These are phyloP conservation scores for Palaemon carinicauda DNA, from an alignment of 1,140 invertebrate genomes.

Conservation along the genomic window DNA sequence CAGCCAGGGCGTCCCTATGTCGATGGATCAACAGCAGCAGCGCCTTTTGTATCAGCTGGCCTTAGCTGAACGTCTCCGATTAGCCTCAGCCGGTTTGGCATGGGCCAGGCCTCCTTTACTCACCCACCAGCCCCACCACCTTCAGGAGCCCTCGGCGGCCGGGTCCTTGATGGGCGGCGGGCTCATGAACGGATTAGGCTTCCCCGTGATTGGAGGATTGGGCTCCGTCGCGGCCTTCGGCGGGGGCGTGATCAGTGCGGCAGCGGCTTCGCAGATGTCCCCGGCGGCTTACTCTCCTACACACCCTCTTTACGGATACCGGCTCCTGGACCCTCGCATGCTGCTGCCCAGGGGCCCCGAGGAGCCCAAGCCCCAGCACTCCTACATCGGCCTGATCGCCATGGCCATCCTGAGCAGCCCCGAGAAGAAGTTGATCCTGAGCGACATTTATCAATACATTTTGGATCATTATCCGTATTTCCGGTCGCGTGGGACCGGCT, in stretches of 20 bases:
- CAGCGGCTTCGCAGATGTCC: conserved; percentile 3
- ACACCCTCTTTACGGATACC: conserved; percentile 56
- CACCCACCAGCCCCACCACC: conserved; percentile 6
- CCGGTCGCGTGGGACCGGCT: conserved; percentile 90
- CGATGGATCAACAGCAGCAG: conserved; percentile 57
- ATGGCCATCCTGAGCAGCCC: conserved; percentile 95
- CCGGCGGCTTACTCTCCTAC: background rate
- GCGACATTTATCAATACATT: conserved; percentile 99
- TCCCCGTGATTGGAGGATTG: conserved; percentile 10
- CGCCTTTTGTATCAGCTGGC: conserved; percentile 58
- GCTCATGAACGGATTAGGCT: background rate
- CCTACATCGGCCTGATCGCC: conserved; percentile 95
- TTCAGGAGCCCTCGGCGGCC: background rate
- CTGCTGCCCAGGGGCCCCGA: conserved; percentile 66
- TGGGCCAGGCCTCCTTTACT: conserved; percentile 35
- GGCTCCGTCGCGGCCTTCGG: background rate
- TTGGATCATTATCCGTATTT: conserved; percentile 98
- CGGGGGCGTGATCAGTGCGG: background rate
- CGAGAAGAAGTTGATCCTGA: conserved; percentile 93
- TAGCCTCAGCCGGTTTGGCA: conserved; percentile 51
- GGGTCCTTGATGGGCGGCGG: conserved; percentile 4
- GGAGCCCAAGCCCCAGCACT: conserved; percentile 94
- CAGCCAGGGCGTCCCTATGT: conserved; percentile 24
- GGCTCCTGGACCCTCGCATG: conserved; percentile 48
- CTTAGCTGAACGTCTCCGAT: conserved; percentile 52